These are phyloP conservation scores for Zapus hudsonius DNA, from an alignment of 2,113 vertebrate species.

Conservation along the genomic window DNA sequence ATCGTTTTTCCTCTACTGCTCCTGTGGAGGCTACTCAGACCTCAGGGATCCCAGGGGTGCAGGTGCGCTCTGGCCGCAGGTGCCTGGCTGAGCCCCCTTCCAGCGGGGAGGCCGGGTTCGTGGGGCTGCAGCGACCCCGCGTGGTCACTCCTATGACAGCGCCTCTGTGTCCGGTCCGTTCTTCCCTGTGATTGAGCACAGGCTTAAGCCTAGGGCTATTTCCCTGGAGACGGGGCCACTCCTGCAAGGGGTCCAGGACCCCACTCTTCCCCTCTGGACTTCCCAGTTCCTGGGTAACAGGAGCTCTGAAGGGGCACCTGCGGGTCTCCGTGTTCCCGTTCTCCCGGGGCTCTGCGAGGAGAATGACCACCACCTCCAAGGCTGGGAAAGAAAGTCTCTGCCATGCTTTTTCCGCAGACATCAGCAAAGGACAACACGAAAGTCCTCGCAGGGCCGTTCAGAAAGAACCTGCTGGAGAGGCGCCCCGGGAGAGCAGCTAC, in stretches of 20 bases:
- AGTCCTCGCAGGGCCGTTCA: constrained; percentile 82
- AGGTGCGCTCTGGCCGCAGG: no score
- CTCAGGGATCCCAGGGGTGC: no score
- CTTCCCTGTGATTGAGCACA: neutral
- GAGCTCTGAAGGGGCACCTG: neutral
- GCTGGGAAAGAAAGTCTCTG: neutral
- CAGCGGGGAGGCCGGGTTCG: no score
- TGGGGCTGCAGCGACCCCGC: constrained; percentile 78
- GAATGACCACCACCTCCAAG: neutral
- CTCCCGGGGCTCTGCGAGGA: neutral
- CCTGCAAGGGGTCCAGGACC: neutral
- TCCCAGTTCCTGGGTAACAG: neutral
- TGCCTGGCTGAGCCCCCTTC: no score
- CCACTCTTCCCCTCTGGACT: neutral
- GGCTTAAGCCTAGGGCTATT: neutral
- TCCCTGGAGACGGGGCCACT: neutral
- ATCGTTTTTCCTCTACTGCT: no score
- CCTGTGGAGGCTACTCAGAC: no score
- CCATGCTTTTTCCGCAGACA: constrained; percentile 79
- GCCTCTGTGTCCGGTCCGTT: neutral
- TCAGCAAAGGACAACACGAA: constrained; percentile 88
- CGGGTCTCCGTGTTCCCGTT: no score
- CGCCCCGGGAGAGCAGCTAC: constrained; percentile 73
- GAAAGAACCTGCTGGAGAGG: constrained; percentile 81
- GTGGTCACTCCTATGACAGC: constrained; percentile 67